A percentile compares a stretch with the other conserved stretches of the same genome.
Evolutionary conservation across 2,888 invertebrate species (phyloP).

Genomic region (Ptychoptera contaminata): DNA sequence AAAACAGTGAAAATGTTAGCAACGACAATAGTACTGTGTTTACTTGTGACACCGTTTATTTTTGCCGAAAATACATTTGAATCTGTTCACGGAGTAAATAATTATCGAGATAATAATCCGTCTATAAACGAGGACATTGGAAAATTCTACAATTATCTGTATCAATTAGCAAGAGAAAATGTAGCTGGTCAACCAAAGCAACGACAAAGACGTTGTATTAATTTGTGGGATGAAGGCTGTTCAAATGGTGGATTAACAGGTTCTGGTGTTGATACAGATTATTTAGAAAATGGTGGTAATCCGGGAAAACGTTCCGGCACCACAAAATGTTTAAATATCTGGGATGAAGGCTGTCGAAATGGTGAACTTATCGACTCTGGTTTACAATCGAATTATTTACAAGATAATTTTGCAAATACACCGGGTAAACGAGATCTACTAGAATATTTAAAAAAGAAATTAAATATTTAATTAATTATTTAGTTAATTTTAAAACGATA

Average conservation of each 20-base stretch:
- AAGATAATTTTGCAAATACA: conserved; percentile 28
- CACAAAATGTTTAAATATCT: conserved; percentile 25
- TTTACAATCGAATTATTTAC: conserved; percentile 30
- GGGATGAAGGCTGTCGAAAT: conserved; percentile 38
- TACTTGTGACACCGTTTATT: too few species aligned
- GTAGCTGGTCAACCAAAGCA: too few species aligned
- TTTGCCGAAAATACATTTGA: too few species aligned
- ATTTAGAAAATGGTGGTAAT: conserved; percentile 30
- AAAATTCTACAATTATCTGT: neutral
- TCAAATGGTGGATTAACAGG: conserved; percentile 33
- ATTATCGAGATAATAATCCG: too few species aligned
- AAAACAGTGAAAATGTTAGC: too few species aligned
- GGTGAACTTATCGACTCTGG: conserved; percentile 34
- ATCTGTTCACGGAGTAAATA: too few species aligned
- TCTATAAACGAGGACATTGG: neutral
- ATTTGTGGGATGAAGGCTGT: conserved; percentile 39
- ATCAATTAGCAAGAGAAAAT: neutral
- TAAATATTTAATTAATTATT: too few species aligned
- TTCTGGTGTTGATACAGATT: conserved; percentile 32
- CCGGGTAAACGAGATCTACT: conserved; percentile 25
- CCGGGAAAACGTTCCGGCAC: conserved; percentile 27
- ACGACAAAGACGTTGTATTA: conserved; percentile 18
- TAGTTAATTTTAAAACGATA: too few species aligned
- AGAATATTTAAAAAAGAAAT: too few species aligned
- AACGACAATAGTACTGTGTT: too few species aligned